Conservation (phyloP, 30 jellyfish, hydroid and myxozoan species). For the Nemopilema nomurai region DNA sequence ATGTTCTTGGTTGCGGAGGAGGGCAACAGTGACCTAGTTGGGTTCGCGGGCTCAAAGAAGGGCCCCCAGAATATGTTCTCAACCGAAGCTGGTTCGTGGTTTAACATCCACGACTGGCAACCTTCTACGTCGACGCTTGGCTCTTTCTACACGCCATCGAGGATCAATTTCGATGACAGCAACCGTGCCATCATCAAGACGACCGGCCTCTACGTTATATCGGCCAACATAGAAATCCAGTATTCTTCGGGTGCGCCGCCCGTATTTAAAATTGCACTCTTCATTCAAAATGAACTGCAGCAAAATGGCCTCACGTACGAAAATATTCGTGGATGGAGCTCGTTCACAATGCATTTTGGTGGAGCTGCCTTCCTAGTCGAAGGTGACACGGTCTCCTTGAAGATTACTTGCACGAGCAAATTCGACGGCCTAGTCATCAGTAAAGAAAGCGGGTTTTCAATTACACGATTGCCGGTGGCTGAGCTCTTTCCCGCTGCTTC, state of each 20-base stretch:
- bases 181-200: conserved; percentile 42
- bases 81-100: conserved; percentile 36
- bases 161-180: conserved; percentile 59
- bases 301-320: conserved; percentile 72
- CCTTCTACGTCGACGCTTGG: conserved; percentile 19
- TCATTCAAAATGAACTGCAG: conserved; percentile 47
- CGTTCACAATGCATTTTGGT: conserved; percentile 71
- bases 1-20: conserved; percentile 63
- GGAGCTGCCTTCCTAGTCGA: conserved; percentile 69
- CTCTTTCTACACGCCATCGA: conserved; percentile 59
- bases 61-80: conserved; percentile 11
- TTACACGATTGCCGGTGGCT: conserved; percentile 53
- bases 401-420: conserved; percentile 39
- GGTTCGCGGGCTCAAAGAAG: conserved; percentile 29
- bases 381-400: conserved; percentile 60
- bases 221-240: conserved; percentile 74
- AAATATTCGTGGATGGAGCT: conserved; percentile 30
- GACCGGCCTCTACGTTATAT: conserved; percentile 77
- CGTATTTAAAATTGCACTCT: conserved; percentile 58
- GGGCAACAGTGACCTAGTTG: conserved; percentile 32
- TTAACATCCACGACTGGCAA: conserved; percentile 25
- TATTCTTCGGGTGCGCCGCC: conserved; percentile 31
- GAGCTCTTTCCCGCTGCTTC: conserved; percentile 50
- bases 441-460: conserved; percentile 58
- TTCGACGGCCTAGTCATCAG: conserved; percentile 35